Evolutionary conservation across 2,797 vertebrate species (phyloP), one percentile per base, ranked within the genome.

Genomic region (Notolepis coatsorum): DNA sequence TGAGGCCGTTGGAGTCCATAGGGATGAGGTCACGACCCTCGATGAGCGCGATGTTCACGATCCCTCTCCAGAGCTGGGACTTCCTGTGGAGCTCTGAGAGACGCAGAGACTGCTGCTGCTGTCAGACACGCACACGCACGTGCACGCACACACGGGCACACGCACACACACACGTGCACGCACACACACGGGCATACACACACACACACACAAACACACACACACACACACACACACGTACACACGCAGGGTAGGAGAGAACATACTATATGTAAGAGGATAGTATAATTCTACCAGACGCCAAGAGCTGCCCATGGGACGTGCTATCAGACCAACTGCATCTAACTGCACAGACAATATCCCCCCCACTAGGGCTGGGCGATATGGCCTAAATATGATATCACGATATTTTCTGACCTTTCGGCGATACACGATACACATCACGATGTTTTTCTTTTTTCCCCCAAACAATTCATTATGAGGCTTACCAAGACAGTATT

Each of bases 1-100:
- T 96, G 37, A 96, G 73, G 0, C 96, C 95, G 7, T 96, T 96
- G 31, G 92, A 77, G 85, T 97, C 96, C 95, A 96, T 96, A 0
- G 95, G 93, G 12, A 90, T 92, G 20, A 97, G 93, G 37, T 91
- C 88, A 2, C 89, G 88, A 0, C 95, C 96, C 65, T 97, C 95
- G 8, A 97, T 95, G 10, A 97, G 86, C 0, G 92, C 94, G 52
- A 98, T 86, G 73, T 93, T 96, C 43, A 96, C 96, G 28, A 97
- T 94, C 4, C 96, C 96, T 71, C 94, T 88, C 95, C 95, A 97
- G 0, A 96, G 89, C 61, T 96, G 95, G 1, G 93, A 88, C 38
- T 95, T 96, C 60, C 92, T 86, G 61, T 96, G 94, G 4, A 93
- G 68, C 2, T 96, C 95, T 1, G 95, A 91, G 23, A 96, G 91